These are phyloP conservation scores for Leuciscus idus DNA, from an alignment of 2,113 vertebrate genomes.

Conservation along the genomic window DNA sequence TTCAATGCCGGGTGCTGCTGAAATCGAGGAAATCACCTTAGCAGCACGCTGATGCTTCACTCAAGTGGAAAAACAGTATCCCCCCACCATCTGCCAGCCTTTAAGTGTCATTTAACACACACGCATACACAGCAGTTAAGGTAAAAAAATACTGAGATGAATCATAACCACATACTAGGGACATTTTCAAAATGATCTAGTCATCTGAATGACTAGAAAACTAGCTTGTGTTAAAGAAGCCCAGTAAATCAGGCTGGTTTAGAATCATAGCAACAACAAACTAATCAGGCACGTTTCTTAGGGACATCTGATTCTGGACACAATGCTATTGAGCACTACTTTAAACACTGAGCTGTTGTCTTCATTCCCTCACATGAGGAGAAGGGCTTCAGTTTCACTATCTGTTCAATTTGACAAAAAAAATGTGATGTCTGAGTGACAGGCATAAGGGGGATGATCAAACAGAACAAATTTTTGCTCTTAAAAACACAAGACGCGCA, in stretches of 20 bases:
- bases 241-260: not conserved
- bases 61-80: constrained; percentile 57
- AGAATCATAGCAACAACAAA: not conserved
- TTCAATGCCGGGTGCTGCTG: constrained; percentile 20
- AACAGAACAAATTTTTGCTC: no score
- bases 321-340: not conserved
- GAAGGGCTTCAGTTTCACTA: no score
- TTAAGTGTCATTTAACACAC: constrained; percentile 23
- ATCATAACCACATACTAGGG: not conserved
- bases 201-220: not conserved
- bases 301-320: not conserved
- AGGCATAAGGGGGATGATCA: no score
- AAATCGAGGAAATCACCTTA: constrained; percentile 49
- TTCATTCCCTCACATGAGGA: no score
- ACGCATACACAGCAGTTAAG: not conserved
- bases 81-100: constrained; percentile 41
- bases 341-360: no score
- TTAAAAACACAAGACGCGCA: no score
- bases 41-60: constrained; percentile 51
- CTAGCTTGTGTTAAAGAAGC: not conserved
- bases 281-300: not conserved
- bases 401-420: no score
- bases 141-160: not conserved
- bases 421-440: no score
- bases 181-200: not conserved